phyloP scores from a whole-genome alignment of 2,888 invertebrate genomes.

The Deilephila elpenor region DNA sequence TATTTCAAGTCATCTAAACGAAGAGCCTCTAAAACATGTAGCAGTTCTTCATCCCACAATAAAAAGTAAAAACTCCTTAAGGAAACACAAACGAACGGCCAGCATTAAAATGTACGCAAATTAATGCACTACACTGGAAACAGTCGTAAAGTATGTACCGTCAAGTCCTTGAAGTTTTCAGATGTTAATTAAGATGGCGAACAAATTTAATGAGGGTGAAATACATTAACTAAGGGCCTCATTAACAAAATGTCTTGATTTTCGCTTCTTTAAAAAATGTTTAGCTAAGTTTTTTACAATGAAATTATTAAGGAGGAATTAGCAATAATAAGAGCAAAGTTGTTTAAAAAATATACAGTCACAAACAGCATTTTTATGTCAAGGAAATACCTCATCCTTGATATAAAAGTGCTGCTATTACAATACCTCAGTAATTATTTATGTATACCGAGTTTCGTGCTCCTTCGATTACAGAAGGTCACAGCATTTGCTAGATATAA shows the following conservation, averaged over 20 bases:
- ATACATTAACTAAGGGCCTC: conserved; percentile 60
- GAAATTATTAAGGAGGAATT: neutral
- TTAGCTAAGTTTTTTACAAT: neutral
- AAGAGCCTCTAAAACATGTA: neutral
- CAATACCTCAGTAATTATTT: too few relatives aligned
- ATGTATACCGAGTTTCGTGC: too few relatives aligned
- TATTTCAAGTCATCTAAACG: neutral
- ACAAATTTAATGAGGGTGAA: conserved; percentile 64
- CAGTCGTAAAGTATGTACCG: conserved; percentile 43
- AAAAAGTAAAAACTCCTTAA: conserved; percentile 10
- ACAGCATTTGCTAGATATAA: too few relatives aligned
- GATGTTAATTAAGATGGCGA: conserved; percentile 64
- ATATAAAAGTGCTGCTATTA: too few relatives aligned
- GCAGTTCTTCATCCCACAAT: neutral
- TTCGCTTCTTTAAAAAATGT: conserved; percentile 45
- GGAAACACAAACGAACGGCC: conserved; percentile 15
- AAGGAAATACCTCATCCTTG: too few relatives aligned
- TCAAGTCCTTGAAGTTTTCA: conserved; percentile 50
- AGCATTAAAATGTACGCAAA: conserved; percentile 26
- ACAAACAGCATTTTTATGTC: too few relatives aligned
- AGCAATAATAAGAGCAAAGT: neutral
- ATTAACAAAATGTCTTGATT: conserved; percentile 57
- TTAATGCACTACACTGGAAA: conserved; percentile 38
- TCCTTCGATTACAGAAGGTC: too few relatives aligned
- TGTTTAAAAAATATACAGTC: too few relatives aligned